Evolutionary conservation across 2,797 vertebrate species (phyloP), one percentile per base, ranked within the genome.

Genomic region (Labroides dimidiatus): DNA sequence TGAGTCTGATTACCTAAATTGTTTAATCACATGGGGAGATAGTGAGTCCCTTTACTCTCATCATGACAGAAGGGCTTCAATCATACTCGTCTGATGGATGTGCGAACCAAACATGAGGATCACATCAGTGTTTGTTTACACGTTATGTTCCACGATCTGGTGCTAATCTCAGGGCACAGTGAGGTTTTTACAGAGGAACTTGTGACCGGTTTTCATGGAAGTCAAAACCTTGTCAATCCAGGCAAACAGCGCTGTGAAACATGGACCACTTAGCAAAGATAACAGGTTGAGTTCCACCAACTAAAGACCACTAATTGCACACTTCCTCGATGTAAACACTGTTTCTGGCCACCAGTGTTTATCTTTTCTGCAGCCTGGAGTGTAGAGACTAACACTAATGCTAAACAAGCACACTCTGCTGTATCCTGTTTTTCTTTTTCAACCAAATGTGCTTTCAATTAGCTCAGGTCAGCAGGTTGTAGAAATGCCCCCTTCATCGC

Each of bases 401-500:
- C 66, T 75, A 60, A 80, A 80, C 64, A 58, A 54, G 24, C 51
- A 0, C 30, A 0, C 45, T 65, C n/a, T 56, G 37, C 53, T 68
- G 11, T 81, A 72, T 87, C 84, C 87, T 89, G 84, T 88, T 89
- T 79, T 69, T 64, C n/a, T 54, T 71, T 69, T 42, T 44, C 55
- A 44, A 71, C 65, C 54, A 62, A 89, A 90, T 71, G 65, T 80
- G 78, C 69, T 87, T 82, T 76, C 82, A 87, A 75, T 92, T 85
- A 87, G 52, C 45, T 16, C 10, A 23, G 56, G 75, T 89, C 73
- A 76, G 45, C 10, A 54, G 76, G 78, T 76, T 60, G 44, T 30
- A 64, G 56, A 82, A 80, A 65, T 72, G 39, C 42, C 74, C 68
- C 66, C 73, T 76, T 63, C 43, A 1, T 69, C 37, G 39, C 55